Conservation (phyloP, 2,888 invertebrate species). For the Penaeus monodon region DNA sequence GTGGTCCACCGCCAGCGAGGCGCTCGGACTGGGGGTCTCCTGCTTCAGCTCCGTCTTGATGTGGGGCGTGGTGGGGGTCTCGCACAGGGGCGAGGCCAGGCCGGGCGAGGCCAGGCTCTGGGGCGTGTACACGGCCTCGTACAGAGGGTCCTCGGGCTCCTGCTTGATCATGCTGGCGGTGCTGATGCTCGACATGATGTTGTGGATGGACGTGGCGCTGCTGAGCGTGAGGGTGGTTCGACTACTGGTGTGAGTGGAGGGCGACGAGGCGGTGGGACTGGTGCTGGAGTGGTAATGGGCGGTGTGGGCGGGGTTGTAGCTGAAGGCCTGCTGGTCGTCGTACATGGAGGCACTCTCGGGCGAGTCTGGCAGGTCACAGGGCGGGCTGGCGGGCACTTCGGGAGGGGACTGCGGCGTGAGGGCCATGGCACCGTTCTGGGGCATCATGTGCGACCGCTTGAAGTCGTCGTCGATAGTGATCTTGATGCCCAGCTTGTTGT, state of each 20-base stretch:
- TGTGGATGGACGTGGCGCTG: constrained; percentile 19
- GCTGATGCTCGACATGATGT: constrained; percentile 9
- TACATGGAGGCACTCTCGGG: constrained; percentile 64
- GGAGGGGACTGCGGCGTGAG: constrained; percentile 53
- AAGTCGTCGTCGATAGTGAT: constrained; percentile 74
- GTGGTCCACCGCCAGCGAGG: constrained; percentile 28
- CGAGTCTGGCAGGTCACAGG: constrained; percentile 62
- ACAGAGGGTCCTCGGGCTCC: constrained; percentile 53
- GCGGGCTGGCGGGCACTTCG: constrained; percentile 58
- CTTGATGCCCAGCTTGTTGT: constrained; percentile 74
- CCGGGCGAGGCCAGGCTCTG: constrained; percentile 59
- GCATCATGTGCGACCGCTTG: constrained; percentile 67
- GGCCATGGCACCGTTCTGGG: constrained; percentile 44
- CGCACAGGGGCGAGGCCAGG: constrained; percentile 45
- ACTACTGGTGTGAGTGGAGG: neutral
- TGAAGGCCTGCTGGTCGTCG: constrained; percentile 55
- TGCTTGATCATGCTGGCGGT: constrained; percentile 46
- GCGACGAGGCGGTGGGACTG: constrained; percentile 3
- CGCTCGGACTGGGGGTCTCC: constrained; percentile 20
- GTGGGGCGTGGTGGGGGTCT: constrained; percentile 31
- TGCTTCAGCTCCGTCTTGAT: constrained; percentile 42
- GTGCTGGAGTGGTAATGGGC: constrained; percentile 38
- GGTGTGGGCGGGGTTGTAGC: constrained; percentile 45
- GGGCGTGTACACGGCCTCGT: constrained; percentile 61
- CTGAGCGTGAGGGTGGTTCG: constrained; percentile 10